These are phyloP conservation scores for Drosophila bipectinata DNA, from an alignment of 1,140 invertebrate species.

Conservation along the genomic window DNA sequence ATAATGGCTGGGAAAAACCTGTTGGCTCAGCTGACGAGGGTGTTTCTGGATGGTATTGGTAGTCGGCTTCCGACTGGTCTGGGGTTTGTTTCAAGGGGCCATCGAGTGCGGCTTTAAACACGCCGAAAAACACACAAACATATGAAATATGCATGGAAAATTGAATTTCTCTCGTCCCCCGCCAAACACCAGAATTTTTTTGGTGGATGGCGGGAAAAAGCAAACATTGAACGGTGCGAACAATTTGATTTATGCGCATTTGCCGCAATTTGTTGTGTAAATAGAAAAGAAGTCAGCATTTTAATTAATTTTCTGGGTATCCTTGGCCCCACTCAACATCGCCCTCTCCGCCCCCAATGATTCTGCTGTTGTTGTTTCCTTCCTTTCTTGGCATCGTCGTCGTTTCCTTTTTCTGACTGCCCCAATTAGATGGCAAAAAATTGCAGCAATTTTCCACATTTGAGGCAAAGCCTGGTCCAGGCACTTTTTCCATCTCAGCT, in stretches of 20 bases:
- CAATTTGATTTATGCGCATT: constrained; percentile 82
- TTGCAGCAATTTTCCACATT: constrained; percentile 67
- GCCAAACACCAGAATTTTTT: constrained; percentile 13
- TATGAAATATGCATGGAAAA: constrained; percentile 74
- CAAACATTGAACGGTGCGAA: constrained; percentile 65
- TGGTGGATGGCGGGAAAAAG: constrained; percentile 14
- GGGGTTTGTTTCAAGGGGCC: constrained; percentile 30
- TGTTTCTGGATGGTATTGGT: constrained; percentile 3
- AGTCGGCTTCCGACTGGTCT: neutral
- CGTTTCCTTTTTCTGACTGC: constrained; percentile 37
- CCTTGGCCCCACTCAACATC: neutral
- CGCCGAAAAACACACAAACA: constrained; percentile 56
- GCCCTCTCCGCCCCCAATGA: neutral
- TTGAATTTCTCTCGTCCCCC: constrained; percentile 54
- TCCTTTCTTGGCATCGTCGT: constrained; percentile 12
- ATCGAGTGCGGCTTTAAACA: constrained; percentile 63
- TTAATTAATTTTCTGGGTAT: constrained; percentile 72
- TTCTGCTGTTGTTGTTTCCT: constrained; percentile 18
- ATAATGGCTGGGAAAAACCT: constrained; percentile 49
- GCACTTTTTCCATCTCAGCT: constrained; percentile 39
- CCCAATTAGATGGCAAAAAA: constrained; percentile 70
- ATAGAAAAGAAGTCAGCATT: constrained; percentile 70
- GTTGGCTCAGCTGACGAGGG: constrained; percentile 37
- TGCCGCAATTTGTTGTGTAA: constrained; percentile 80
- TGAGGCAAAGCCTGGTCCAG: constrained; percentile 52